Percentiles rank a stretch among this genome's conserved stretches.
phyloP scores from a whole-genome alignment of 2,888 invertebrate genomes.

The Therioaphis trifolii region DNA sequence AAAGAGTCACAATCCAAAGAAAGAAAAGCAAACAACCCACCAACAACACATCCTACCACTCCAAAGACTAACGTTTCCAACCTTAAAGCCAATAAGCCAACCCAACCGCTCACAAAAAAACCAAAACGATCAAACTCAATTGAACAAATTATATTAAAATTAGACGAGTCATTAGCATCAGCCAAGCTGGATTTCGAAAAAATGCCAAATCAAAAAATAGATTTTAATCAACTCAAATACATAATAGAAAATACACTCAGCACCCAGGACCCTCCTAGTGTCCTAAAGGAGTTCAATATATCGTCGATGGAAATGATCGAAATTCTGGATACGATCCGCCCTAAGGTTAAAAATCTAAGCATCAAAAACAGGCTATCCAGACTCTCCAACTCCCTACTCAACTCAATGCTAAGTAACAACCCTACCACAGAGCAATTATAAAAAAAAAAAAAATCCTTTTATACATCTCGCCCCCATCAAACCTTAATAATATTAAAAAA shows the following conservation, averaged over 20 bases:
- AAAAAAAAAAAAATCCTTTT: background rate
- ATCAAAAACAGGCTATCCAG: background rate
- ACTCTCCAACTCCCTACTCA: slow-evolving; percentile 2
- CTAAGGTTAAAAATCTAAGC: slow-evolving; percentile 1
- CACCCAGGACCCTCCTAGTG: background rate
- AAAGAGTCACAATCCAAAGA: slow-evolving; percentile 1
- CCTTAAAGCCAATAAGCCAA: background rate
- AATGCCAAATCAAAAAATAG: slow-evolving; percentile 2
- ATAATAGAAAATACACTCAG: slow-evolving; percentile 13
- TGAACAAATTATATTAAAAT: slow-evolving; percentile 4
- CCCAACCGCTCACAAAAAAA: background rate
- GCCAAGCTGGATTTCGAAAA: background rate
- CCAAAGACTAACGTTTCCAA: background rate
- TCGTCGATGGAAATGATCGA: background rate
- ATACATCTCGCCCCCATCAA: too few species aligned
- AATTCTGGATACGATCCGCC: background rate
- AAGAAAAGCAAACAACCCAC: slow-evolving; percentile 3
- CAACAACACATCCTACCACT: background rate
- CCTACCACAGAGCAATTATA: background rate
- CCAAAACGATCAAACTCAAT: too few species aligned
- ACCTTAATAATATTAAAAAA: too few species aligned
- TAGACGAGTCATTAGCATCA: background rate
- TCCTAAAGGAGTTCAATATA: background rate
- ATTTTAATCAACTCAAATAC: background rate
- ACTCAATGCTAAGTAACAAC: background rate